Base-by-base conservation (phyloP, 2,113 vertebrate genomes). In the Thunnus thynnus region DNA sequence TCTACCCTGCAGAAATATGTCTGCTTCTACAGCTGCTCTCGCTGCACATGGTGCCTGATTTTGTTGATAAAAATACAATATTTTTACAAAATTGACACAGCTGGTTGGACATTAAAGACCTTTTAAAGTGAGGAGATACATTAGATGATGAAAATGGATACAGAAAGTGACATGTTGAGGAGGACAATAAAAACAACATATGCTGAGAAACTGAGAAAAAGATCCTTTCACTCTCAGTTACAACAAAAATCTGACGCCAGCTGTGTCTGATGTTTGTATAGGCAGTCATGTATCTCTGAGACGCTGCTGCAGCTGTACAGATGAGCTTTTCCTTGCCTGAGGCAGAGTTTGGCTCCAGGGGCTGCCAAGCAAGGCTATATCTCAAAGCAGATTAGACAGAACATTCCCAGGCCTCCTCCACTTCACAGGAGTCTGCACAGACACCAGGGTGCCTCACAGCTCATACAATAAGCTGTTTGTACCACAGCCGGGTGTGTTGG, bases 401-500 rank as follows among this genome's bases (percentile, higher is more conserved):
- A 86, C 72, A 72, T 88, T 91, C 86, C 88, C 90, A 92, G 80
- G 80, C 79, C 82, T 81, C 72, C 78, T 72, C 69, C 69, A 60
- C 81, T 80, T 70, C 83, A 83, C 80, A 83, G 65, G 82, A 79
- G 62, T 67, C 64, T 30, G 20, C 55, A 17, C 52, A 52, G 69
- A 76, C 84, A 56, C 36, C 78, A 66, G 77, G 75, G 60, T 13
- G 71, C 54, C 56, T 62, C 52, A 13, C 25, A 22, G 57, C 41
- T 83, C 50, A 50, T n/a, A 55, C 56, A 83, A 32, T 8, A 12
- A 70, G n/a, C 51, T 14, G 61, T 60, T 71, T 75, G 73, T 17
- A 41, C 27, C 64, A 13, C 2, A 27, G 13, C 7, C 12, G 17
- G 47, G 41, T 2, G 25, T 20, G 18, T 27, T 41, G 3, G 22